phyloP scores from a whole-genome alignment of 2,113 vertebrate genomes.

The Oreochromis aureus region DNA sequence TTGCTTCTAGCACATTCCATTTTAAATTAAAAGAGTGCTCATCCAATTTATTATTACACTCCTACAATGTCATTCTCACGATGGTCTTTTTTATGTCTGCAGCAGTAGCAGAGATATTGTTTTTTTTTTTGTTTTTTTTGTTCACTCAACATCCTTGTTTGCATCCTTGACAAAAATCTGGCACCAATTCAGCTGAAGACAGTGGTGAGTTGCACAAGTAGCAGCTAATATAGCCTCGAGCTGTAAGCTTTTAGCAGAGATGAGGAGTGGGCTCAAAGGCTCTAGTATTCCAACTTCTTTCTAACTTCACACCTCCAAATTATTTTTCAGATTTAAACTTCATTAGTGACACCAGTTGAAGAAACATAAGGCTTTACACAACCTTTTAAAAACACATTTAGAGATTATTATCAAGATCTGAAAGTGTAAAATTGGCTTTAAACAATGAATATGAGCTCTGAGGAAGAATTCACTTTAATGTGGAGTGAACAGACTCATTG shows the following conservation, averaged over 20 bases:
- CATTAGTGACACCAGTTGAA: not conserved
- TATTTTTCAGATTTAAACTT: not conserved
- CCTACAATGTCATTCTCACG: not conserved
- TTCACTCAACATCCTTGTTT: not conserved
- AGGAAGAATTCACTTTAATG: not conserved
- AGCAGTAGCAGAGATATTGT: not conserved
- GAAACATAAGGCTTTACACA: not conserved
- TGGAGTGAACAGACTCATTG: not conserved
- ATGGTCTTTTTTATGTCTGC: not conserved
- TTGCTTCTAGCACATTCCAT: not conserved
- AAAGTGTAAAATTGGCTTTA: not conserved
- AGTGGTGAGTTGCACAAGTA: not conserved
- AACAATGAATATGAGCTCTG: not conserved
- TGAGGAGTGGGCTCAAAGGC: not conserved
- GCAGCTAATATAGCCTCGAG: not conserved
- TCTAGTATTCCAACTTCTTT: not conserved
- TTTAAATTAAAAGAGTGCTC: not conserved
- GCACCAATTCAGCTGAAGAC: not conserved
- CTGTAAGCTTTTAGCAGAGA: not conserved
- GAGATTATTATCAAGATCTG: not conserved
- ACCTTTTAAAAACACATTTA: not conserved
- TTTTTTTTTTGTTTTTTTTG: fast-evolving
- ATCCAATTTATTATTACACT: not conserved
- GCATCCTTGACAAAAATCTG: not conserved
- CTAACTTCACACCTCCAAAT: not conserved